A percentile compares a stretch with the other conserved stretches of the same genome.
phyloP scores from a whole-genome alignment of 2,113 vertebrate species.

The Etheostoma spectabile region DNA sequence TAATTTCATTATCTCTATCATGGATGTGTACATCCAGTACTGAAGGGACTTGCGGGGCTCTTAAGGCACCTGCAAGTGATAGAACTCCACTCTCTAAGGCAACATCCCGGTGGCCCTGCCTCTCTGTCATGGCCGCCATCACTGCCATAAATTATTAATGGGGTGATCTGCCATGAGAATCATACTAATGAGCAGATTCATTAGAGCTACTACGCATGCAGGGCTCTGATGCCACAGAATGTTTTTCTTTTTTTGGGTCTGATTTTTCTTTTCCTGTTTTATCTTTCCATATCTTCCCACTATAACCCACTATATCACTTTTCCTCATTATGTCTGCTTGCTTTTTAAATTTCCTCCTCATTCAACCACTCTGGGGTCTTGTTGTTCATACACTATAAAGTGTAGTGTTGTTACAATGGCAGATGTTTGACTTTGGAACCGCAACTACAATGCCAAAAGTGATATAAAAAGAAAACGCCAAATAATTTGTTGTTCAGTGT shows the following conservation, averaged over 20 bases:
- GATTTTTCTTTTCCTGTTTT: slow-evolving; percentile 37
- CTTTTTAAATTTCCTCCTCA: slow-evolving; percentile 24
- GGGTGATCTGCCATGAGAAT: slow-evolving; percentile 60
- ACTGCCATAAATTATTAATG: slow-evolving; percentile 78
- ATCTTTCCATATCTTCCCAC: slow-evolving; percentile 17
- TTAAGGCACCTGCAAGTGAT: slow-evolving; percentile 45
- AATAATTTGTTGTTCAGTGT: not conserved
- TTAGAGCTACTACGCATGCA: slow-evolving; percentile 61
- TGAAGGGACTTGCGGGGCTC: not conserved
- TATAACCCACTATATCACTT: slow-evolving; percentile 36
- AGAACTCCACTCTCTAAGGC: slow-evolving; percentile 35
- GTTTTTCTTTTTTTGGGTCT: not conserved
- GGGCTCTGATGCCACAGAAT: slow-evolving; percentile 22
- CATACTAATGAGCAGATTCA: slow-evolving; percentile 79
- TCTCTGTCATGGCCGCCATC: slow-evolving; percentile 58
- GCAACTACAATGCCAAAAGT: not conserved
- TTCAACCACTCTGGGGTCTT: slow-evolving; percentile 16
- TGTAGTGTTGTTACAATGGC: not conserved
- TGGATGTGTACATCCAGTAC: not conserved
- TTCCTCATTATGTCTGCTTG: slow-evolving; percentile 52
- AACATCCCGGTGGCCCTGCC: slow-evolving; percentile 33
- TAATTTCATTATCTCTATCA: slow-evolving; percentile 27
- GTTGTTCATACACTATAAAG: not conserved
- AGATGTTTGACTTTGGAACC: slow-evolving; percentile 3
- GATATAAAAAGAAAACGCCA: not conserved